Conservation (phyloP, 2,113 vertebrate genomes). For the Sylvilagus bachmani region DNA sequence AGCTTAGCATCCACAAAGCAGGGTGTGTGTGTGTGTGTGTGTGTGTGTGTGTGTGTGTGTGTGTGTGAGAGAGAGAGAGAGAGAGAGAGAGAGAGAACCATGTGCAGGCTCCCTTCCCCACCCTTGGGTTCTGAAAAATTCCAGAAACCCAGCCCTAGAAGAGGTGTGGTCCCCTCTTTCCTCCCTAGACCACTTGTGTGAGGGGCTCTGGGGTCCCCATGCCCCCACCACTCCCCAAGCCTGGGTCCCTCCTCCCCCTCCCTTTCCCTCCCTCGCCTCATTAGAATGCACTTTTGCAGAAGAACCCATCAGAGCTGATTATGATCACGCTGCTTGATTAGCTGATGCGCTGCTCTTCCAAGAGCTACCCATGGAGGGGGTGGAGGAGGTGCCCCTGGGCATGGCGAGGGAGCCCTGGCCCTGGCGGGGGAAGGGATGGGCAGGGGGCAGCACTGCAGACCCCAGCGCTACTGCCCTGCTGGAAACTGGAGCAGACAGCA, state of each 20-base stretch:
- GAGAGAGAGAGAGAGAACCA: background rate
- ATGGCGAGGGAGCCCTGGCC: conserved; percentile 15
- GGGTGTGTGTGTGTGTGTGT: background rate
- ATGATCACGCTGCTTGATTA: conserved; percentile 85
- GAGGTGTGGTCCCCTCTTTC: conserved; percentile 36
- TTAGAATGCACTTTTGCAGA: conserved; percentile 84
- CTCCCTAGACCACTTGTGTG: conserved; percentile 6
- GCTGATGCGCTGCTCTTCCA: conserved; percentile 73
- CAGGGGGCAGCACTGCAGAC: background rate
- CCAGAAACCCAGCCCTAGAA: conserved; percentile 71
- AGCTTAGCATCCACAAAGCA: background rate
- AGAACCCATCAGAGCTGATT: conserved; percentile 85
- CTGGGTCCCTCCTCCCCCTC: background rate
- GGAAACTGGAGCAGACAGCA: background rate
- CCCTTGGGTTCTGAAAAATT: conserved; percentile 67
- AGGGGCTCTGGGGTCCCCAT: background rate
- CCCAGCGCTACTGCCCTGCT: background rate
- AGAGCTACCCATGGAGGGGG: conserved; percentile 55
- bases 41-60: background rate
- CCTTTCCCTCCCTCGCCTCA: conserved; percentile 78
- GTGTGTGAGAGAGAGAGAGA: background rate
- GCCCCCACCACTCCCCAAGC: background rate
- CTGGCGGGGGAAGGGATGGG: background rate
- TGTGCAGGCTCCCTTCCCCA: background rate
- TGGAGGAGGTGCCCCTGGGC: conserved; percentile 9